Evolutionary conservation across 92 coral and sea anemone genomes (phyloP).

Genomic region (Siderastrea siderea): DNA sequence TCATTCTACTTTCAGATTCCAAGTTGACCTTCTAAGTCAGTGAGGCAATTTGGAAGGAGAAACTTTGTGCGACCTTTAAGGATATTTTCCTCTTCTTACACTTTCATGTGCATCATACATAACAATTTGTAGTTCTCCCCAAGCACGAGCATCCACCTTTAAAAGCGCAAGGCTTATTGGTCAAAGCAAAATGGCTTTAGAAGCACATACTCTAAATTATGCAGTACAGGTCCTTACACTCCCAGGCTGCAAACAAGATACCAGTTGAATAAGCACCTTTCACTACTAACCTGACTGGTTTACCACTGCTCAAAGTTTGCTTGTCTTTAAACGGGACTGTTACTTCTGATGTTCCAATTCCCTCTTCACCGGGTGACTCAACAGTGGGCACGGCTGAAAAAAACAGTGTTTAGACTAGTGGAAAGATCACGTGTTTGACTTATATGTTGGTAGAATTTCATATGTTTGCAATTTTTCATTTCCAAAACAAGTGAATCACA

Average conservation of each 20-base stretch:
- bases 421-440: too few relatives aligned
- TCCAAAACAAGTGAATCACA: too few relatives aligned
- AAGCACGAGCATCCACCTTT: too few relatives aligned
- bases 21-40: too few relatives aligned
- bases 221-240: neutral
- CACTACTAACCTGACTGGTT: slow-evolving; percentile 10
- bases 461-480: too few relatives aligned
- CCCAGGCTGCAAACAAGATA: neutral
- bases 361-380: neutral
- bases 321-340: neutral
- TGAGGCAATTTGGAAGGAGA: too few relatives aligned
- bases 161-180: neutral
- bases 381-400: neutral
- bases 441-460: too few relatives aligned
- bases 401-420: neutral
- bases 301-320: slow-evolving; percentile 1
- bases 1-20: too few relatives aligned
- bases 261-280: neutral
- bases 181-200: neutral
- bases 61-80: too few relatives aligned
- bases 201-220: neutral
- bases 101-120: too few relatives aligned
- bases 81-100: too few relatives aligned
- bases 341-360: neutral
- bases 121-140: too few relatives aligned